phyloP scores from a whole-genome alignment of 1,140 invertebrate species.

The Papilio dardanus region DNA sequence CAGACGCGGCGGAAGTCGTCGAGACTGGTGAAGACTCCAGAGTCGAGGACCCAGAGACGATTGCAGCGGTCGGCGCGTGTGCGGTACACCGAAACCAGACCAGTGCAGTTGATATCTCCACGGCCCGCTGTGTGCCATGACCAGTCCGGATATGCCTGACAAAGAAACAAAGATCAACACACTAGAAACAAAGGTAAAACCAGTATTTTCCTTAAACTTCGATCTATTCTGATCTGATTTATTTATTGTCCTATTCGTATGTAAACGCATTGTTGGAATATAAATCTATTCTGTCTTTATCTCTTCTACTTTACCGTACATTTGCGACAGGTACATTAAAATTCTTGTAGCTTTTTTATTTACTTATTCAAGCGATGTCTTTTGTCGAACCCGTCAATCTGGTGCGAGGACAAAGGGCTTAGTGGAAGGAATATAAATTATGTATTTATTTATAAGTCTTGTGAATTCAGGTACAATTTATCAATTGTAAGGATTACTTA shows the following conservation, averaged over 20 bases:
- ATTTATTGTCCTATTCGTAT: constrained; percentile 9
- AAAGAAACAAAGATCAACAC: too few relatives aligned
- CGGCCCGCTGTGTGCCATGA: constrained; percentile 88
- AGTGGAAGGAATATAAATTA: constrained; percentile 27
- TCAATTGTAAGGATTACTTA: background rate
- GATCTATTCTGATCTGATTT: background rate
- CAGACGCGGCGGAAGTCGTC: constrained; percentile 89
- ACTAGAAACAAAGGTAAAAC: too few relatives aligned
- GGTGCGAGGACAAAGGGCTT: constrained; percentile 24
- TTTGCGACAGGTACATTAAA: background rate
- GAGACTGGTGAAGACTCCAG: constrained; percentile 88
- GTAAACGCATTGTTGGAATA: constrained; percentile 15
- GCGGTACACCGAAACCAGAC: constrained; percentile 90
- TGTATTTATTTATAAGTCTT: constrained; percentile 15
- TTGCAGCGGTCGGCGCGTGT: constrained; percentile 88
- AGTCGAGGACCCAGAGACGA: constrained; percentile 89
- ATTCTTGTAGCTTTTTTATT: background rate
- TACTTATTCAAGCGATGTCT: constrained; percentile 10
- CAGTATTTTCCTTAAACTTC: background rate
- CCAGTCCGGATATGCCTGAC: constrained; percentile 90
- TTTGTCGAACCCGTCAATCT: constrained; percentile 6
- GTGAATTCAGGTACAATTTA: background rate
- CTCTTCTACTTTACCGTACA: background rate
- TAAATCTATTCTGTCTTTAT: constrained; percentile 1
- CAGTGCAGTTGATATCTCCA: constrained; percentile 87